These are phyloP conservation scores for Dolichoris vasculosae DNA, from an alignment of 1,140 invertebrate species.

Conservation along the genomic window DNA sequence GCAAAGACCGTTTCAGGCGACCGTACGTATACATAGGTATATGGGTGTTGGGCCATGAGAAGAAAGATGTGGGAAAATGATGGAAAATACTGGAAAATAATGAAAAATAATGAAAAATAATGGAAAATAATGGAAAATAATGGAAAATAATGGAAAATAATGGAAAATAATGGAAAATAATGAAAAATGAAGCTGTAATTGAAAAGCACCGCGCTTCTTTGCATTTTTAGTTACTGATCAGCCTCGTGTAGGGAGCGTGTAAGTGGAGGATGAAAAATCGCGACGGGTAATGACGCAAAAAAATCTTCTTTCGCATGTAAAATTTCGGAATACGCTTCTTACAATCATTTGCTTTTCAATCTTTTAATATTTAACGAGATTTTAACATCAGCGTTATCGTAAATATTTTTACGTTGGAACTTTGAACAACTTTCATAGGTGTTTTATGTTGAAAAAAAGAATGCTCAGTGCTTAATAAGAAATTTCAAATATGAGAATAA, in stretches of 20 bases:
- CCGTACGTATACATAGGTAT: neutral
- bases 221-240: neutral
- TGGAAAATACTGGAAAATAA: too few species aligned
- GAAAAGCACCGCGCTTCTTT: neutral
- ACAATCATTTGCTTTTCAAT: neutral
- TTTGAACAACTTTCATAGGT: neutral
- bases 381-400: neutral
- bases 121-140: too few species aligned
- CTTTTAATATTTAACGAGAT: neutral
- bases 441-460: too few species aligned
- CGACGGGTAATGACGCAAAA: neutral
- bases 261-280: neutral
- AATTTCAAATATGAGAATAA: too few species aligned
- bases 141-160: too few species aligned
- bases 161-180: too few species aligned
- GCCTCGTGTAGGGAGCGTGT: neutral
- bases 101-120: too few species aligned
- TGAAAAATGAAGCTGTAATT: slow-evolving; percentile 7
- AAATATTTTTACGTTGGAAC: too few species aligned
- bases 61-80: neutral
- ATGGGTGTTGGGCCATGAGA: neutral
- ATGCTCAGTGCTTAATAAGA: too few species aligned
- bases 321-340: neutral
- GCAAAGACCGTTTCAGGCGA: neutral
- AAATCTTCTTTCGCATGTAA: neutral